Evolutionary conservation across 1,140 invertebrate species (phyloP), one percentile per base, ranked within the genome.

Genomic region (Nixonia krombeini): DNA sequence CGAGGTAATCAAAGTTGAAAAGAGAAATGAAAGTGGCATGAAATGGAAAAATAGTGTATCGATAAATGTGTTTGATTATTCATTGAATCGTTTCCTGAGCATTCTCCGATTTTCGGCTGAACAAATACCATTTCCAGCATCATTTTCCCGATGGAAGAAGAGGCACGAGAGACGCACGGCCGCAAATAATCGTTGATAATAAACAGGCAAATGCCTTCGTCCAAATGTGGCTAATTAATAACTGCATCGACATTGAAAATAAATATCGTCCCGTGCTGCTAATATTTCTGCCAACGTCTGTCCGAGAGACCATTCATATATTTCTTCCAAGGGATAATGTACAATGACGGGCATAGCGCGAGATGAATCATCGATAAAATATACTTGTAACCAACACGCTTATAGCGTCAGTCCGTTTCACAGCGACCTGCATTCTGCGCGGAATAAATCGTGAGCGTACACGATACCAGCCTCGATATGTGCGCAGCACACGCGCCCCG

Each of bases 351-450:
- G 57, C 31, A 62, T 62, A 57, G 58, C 47, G 25, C 57, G 40
- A 69, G 52, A 69, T 69, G 66, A 59, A 69, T 69, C 59, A 63
- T 63, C 59, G 66, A 63, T 69, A 63, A 69, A 69, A 56, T n/a
- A n/a, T 55, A 41, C 55, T 63, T 63, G 58, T 63, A 69, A 69
- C 58, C 53, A 49, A 59, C 46, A 29, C 53, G 40, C 26, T 45
- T 45, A 50, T 7, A 23, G 47, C 35, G 49, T 58, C 37, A 45
- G 41, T 53, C 15, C 56, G 25, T 33, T 68, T 62, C 58, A 59
- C 65, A 68, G 35, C 47, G 38, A 16, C 9, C 17, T 18, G 40
- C 52, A 56, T 57, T 58, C 35, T 28, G 42, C 49, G 44, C 42
- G 47, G 38, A 53, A 68, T 68, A 68, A 68, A 68, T 68, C 38